phyloP scores from a whole-genome alignment of 1,140 invertebrate genomes.

The Megathymus violae region DNA sequence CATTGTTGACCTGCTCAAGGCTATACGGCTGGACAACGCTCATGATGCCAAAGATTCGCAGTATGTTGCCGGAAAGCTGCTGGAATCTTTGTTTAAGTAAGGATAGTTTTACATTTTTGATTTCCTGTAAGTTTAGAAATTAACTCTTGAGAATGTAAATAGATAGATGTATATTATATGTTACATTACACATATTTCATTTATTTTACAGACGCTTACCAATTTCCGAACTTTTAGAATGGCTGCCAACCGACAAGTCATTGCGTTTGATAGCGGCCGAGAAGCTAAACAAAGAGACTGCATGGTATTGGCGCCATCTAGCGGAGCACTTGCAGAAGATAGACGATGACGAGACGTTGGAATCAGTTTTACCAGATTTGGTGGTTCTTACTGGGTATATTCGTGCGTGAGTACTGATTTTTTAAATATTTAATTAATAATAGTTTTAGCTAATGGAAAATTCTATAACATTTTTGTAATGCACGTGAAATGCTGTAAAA shows the following conservation, averaged over 20 bases:
- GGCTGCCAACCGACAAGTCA: slow-evolving; percentile 75
- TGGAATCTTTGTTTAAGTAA: slow-evolving; percentile 81
- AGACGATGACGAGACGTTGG: slow-evolving; percentile 77
- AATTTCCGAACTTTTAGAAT: slow-evolving; percentile 77
- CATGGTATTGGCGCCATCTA: slow-evolving; percentile 82
- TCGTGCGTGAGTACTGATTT: slow-evolving; percentile 66
- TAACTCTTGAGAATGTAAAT: no score
- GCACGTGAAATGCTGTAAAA: no score
- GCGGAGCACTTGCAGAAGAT: slow-evolving; percentile 76
- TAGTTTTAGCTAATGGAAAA: no score
- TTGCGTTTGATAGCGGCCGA: slow-evolving; percentile 75
- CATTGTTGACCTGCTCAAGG: slow-evolving; percentile 74
- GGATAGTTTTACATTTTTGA: slow-evolving; percentile 36
- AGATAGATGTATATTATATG: no score
- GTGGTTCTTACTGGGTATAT: slow-evolving; percentile 79
- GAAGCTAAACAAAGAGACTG: slow-evolving; percentile 78
- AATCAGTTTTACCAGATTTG: slow-evolving; percentile 74
- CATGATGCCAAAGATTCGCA: slow-evolving; percentile 81
- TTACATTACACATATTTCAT: no score
- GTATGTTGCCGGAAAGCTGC: slow-evolving; percentile 75
- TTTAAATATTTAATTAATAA: slow-evolving; percentile 3
- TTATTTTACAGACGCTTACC: slow-evolving; percentile 73
- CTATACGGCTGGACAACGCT: slow-evolving; percentile 75
- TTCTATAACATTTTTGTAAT: no score
- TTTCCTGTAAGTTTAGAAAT: no score